Evolutionary conservation across 2,113 vertebrate species (phyloP), one percentile per base, ranked within the genome.

Genomic region (Colaptes auratus): DNA sequence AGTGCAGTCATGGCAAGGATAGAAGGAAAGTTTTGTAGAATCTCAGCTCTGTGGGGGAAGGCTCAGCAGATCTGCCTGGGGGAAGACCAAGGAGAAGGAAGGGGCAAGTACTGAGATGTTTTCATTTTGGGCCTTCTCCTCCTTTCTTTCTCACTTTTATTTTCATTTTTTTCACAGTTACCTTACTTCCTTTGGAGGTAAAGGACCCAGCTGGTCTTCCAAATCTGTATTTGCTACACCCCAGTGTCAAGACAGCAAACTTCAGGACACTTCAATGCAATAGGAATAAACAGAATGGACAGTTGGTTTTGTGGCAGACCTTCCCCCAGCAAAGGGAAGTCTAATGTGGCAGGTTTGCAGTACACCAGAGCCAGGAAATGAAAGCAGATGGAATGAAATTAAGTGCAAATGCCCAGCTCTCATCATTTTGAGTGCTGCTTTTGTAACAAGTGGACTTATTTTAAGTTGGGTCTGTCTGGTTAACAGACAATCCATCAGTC

Each of bases 111-210:
- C 25, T 0, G 1, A 89, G 31, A 36, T 63, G 7, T 71, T 93
- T 66, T 59, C 39, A 31, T 78, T 55, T 63, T 67, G 6, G 15
- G 25, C 35, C 33, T 58, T 52, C 8, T 73, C 12, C 25, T 20
- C 10, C 15, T 48, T 80, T 70, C 30, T 84, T 74, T 72, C 42
- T 89, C 44, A 48, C 58, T 86, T 86, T 79, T 89, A 31, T 92
- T 96, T 96, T 90, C 48, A 35, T 46, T 94, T 94, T 95, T 90
- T 88, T 87, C 25, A 9, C 15, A 23, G 36, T 71, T 72, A 33
- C 30, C 18, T 67, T 90, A 10, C 31, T 76, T 92, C 21, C n/a
- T 89, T 73, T 65, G 50, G 70, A 81, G 33, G 11, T 35, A 35
- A 89, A 82, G 44, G 24, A 19, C 44, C 9, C 8, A 36, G 13